phyloP scores from a whole-genome alignment of 2,797 vertebrate genomes.

The Gallirallus australis region DNA sequence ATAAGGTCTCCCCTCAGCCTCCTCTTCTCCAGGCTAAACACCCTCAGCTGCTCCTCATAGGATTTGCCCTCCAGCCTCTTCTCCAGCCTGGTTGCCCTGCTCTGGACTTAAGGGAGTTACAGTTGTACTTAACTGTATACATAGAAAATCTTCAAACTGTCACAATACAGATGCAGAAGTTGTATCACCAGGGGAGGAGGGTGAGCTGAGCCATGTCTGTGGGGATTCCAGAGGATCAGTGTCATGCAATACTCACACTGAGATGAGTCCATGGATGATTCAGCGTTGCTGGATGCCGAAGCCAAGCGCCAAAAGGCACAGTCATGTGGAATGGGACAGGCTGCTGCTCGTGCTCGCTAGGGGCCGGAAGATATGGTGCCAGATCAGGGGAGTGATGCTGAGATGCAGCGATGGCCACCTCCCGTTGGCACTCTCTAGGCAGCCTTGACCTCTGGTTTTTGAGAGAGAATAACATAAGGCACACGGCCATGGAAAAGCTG shows the following conservation, averaged over 20 bases:
- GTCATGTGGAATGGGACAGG: background rate
- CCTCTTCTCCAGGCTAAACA: too few species aligned
- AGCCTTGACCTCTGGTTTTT: background rate
- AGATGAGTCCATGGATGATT: accelerated
- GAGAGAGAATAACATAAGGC: background rate
- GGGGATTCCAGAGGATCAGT: background rate
- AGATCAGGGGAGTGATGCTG: background rate
- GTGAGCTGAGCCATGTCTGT: accelerated
- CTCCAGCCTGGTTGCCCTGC: too few species aligned
- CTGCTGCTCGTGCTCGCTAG: accelerated
- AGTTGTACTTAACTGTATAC: background rate
- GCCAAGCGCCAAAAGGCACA: accelerated
- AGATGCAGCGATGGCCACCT: background rate
- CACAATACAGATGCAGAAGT: background rate
- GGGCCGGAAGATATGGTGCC: background rate
- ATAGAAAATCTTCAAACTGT: background rate
- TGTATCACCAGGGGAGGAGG: background rate
- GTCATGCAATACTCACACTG: accelerated
- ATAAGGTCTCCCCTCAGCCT: too few species aligned
- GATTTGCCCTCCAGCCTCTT: too few species aligned
- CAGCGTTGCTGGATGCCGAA: accelerated
- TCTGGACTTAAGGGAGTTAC: too few species aligned
- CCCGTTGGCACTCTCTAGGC: background rate
- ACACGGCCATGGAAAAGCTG: background rate
- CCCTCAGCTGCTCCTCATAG: too few species aligned